phyloP scores from a whole-genome alignment of 2,888 invertebrate species.

The Isotomurus palustris region DNA sequence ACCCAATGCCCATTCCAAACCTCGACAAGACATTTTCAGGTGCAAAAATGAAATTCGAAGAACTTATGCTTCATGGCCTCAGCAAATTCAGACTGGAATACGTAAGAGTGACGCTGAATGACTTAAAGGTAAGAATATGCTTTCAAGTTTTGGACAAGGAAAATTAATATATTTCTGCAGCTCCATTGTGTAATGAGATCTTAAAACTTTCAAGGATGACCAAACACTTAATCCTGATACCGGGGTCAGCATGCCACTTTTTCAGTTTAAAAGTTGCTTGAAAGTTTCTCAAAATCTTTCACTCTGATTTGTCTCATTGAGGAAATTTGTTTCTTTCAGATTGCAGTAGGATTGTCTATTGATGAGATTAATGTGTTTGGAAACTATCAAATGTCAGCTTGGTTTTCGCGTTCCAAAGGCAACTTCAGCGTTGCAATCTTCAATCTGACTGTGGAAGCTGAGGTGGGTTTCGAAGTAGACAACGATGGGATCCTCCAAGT shows the following conservation, averaged over 20 bases:
- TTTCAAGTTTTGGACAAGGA: no score
- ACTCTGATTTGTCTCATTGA: no score
- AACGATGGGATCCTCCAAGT: slow-evolving; percentile 70
- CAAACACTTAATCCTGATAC: not conserved
- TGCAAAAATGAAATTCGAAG: slow-evolving; percentile 64
- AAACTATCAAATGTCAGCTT: slow-evolving; percentile 67
- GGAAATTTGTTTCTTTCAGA: slow-evolving; percentile 55
- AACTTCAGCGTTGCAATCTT: slow-evolving; percentile 72
- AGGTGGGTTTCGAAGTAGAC: slow-evolving; percentile 64
- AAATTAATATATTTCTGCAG: not conserved
- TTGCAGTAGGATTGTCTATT: slow-evolving; percentile 66
- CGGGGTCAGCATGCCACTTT: no score
- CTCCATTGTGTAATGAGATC: not conserved
- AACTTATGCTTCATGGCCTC: slow-evolving; percentile 68
- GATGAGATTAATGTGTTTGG: slow-evolving; percentile 67
- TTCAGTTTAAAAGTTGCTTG: no score
- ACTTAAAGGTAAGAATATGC: slow-evolving; percentile 62
- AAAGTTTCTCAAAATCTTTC: no score
- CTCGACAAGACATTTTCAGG: slow-evolving; percentile 66
- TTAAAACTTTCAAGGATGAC: not conserved
- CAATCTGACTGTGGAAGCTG: slow-evolving; percentile 64
- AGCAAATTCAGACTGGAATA: slow-evolving; percentile 71
- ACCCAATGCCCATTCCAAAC: slow-evolving; percentile 73
- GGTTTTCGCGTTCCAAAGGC: slow-evolving; percentile 65
- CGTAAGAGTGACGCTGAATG: slow-evolving; percentile 66